Evolutionary conservation across 1,140 invertebrate species (phyloP).

Genomic region (Drosophila suzukii): DNA sequence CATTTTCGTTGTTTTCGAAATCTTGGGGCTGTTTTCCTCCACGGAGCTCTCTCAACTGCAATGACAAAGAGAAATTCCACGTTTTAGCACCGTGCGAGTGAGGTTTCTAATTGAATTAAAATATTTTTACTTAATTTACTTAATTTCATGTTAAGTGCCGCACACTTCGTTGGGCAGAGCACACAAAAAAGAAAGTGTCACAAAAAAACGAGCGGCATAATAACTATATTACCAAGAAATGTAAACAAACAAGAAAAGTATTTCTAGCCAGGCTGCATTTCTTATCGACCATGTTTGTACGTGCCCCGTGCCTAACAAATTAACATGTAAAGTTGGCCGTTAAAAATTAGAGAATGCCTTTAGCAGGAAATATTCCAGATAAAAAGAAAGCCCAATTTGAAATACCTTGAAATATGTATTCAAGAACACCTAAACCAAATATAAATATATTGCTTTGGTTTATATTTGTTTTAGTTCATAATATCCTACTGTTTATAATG

Average conservation of each 20-base stretch:
- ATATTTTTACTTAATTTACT: conserved; percentile 51
- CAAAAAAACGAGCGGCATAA: conserved; percentile 19
- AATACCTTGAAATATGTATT: background rate
- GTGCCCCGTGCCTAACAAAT: conserved; percentile 72
- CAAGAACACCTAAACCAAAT: too few relatives aligned
- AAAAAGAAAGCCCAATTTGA: background rate
- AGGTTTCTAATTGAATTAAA: conserved; percentile 56
- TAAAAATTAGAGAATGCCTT: conserved; percentile 46
- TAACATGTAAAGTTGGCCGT: conserved; percentile 67
- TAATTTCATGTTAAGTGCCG: conserved; percentile 59
- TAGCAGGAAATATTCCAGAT: conserved; percentile 18
- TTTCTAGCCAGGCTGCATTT: conserved; percentile 45
- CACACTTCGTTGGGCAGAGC: conserved; percentile 21
- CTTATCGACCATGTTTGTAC: conserved; percentile 51
- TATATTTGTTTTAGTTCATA: too few relatives aligned
- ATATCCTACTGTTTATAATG: too few relatives aligned
- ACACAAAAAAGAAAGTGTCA: conserved; percentile 59
- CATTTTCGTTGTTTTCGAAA: conserved; percentile 84
- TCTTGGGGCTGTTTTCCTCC: conserved; percentile 67
- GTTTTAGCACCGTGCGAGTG: conserved; percentile 1
- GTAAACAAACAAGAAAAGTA: conserved; percentile 43
- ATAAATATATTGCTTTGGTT: too few relatives aligned
- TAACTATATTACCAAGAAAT: conserved; percentile 31
- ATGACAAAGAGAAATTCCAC: conserved; percentile 38
- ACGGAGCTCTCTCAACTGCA: conserved; percentile 48